Percentiles rank a stretch among this genome's conserved stretches.
Conservation (phyloP, 1,140 invertebrate species). For the Mercenaria mercenaria region DNA sequence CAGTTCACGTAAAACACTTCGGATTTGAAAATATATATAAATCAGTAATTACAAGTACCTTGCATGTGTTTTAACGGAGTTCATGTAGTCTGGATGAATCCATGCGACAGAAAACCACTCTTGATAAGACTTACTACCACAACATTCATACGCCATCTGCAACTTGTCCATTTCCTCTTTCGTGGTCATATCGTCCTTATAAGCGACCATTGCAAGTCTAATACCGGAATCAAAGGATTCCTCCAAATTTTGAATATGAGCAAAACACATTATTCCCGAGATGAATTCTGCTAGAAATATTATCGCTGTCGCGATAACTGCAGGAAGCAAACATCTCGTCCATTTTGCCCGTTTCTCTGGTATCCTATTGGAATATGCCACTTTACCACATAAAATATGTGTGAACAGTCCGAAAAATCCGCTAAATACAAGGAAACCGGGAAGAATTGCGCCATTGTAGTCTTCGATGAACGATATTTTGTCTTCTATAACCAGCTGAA, state of each 20-base stretch:
- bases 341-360: conserved; percentile 59
- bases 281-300: conserved; percentile 68
- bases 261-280: conserved; percentile 70
- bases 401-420: conserved; percentile 62
- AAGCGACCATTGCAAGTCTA: conserved; percentile 68
- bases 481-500: conserved; percentile 60
- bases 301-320: conserved; percentile 52
- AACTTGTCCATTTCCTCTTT: conserved; percentile 77
- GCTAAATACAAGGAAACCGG: conserved; percentile 67
- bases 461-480: conserved; percentile 71
- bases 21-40: no score
- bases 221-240: conserved; percentile 73
- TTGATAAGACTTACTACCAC: conserved; percentile 76
- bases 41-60: neutral
- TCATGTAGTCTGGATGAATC: conserved; percentile 72
- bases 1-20: no score
- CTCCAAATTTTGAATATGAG: conserved; percentile 62
- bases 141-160: conserved; percentile 79
- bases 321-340: conserved; percentile 61
- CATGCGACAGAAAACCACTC: conserved; percentile 81
- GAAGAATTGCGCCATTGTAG: conserved; percentile 63
- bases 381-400: conserved; percentile 65
- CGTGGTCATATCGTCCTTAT: conserved; percentile 67
- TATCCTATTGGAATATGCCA: conserved; percentile 61
- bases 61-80: neutral